Conservation (phyloP, 2,888 invertebrate genomes). For the Corbicula japonica region DNA sequence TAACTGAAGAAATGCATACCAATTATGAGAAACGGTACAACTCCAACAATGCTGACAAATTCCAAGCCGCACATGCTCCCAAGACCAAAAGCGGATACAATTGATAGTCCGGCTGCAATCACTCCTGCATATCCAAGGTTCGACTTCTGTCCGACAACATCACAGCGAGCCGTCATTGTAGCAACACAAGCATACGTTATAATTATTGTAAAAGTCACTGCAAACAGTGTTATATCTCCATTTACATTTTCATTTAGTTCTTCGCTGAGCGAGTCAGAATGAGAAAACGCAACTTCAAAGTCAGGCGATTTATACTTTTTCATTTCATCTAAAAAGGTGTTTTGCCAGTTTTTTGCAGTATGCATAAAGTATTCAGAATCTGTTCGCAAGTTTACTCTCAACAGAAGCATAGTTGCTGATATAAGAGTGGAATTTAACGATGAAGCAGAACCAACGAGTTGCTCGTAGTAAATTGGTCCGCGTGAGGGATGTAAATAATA, state of each 20-base stretch:
- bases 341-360: slow-evolving; percentile 20
- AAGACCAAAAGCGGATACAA: slow-evolving; percentile 75
- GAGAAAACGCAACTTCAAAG: slow-evolving; percentile 45
- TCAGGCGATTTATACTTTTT: slow-evolving; percentile 14
- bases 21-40: slow-evolving; percentile 76
- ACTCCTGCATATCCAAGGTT: slow-evolving; percentile 69
- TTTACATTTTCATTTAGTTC: slow-evolving; percentile 53
- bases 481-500: neutral
- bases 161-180: slow-evolving; percentile 22
- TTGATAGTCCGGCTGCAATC: slow-evolving; percentile 71
- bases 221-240: slow-evolving; percentile 58
- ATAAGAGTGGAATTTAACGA: neutral
- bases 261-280: slow-evolving; percentile 48
- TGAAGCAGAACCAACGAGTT: slow-evolving; percentile 3
- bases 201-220: slow-evolving; percentile 53
- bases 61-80: slow-evolving; percentile 67
- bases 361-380: slow-evolving; percentile 12
- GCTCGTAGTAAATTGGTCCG: neutral
- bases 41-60: slow-evolving; percentile 77
- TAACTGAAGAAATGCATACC: slow-evolving; percentile 69
- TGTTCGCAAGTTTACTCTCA: slow-evolving; percentile 8
- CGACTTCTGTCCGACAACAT: slow-evolving; percentile 65
- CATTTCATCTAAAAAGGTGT: slow-evolving; percentile 30
- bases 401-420: neutral
- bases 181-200: no score